phyloP scores from a whole-genome alignment of 2,797 vertebrate genomes.

The Eulemur coronatus region DNA sequence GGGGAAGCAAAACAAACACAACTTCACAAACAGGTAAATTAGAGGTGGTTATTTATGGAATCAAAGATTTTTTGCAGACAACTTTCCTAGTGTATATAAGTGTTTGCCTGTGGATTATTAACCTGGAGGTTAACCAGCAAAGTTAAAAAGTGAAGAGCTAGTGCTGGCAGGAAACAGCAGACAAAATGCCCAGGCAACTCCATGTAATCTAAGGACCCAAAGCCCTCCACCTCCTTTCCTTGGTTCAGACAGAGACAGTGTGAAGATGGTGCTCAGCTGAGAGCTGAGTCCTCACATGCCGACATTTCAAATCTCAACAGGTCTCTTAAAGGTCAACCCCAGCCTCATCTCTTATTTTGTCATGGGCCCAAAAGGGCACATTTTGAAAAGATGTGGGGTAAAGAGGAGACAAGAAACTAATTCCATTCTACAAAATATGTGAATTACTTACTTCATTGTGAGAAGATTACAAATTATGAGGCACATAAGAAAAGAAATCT shows the following conservation, averaged over 20 bases:
- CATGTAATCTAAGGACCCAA: not conserved
- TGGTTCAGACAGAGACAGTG: accelerated
- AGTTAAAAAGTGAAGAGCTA: not conserved
- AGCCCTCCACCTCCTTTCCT: not conserved
- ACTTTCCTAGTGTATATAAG: not conserved
- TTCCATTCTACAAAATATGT: not conserved
- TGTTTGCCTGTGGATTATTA: not conserved
- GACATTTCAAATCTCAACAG: not conserved
- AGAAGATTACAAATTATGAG: not conserved
- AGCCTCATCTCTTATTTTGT: not conserved
- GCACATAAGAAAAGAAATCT: not conserved
- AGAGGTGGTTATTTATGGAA: not conserved
- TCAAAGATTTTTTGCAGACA: not conserved
- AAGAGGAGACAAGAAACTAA: not conserved
- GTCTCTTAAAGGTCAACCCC: not conserved
- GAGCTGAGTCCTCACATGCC: not conserved
- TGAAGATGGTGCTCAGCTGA: accelerated
- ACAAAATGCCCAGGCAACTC: accelerated
- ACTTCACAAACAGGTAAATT: not conserved
- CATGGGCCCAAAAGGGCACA: not conserved
- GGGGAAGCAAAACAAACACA: constrained; percentile 6
- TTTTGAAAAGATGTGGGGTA: not conserved
- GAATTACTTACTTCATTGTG: not conserved
- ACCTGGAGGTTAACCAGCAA: not conserved
- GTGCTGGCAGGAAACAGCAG: not conserved